Percentiles rank a stretch among this genome's conserved stretches.
phyloP scores from a whole-genome alignment of 2,797 vertebrate species.

The Pantherophis vulpinus region DNA sequence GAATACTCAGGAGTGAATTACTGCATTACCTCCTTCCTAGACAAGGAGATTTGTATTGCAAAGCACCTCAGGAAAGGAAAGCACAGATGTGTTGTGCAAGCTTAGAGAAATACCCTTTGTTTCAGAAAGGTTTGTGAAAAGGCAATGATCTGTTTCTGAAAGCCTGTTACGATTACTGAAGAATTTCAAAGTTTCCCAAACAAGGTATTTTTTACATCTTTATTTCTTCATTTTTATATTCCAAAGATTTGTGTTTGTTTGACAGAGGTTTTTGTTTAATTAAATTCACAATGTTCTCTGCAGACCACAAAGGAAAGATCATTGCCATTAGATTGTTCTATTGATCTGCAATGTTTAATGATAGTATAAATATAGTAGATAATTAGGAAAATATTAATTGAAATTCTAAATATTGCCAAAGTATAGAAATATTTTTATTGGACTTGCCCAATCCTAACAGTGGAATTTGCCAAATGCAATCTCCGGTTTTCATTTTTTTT shows the following conservation, averaged over 20 bases:
- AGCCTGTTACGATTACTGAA: not conserved
- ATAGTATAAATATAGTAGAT: not conserved
- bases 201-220: not conserved
- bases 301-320: not conserved
- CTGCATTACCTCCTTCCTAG: not conserved
- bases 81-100: not conserved
- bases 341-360: not conserved
- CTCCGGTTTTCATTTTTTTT: not conserved
- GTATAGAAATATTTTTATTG: not conserved
- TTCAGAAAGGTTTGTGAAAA: not conserved
- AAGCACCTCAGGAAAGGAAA: not conserved
- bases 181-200: not conserved
- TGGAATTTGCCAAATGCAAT: not conserved
- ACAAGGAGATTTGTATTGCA: not conserved
- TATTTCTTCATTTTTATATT: slow-evolving; percentile 5
- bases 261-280: not conserved
- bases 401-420: not conserved
- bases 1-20: not conserved
- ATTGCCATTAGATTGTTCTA: not conserved
- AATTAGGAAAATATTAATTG: not conserved
- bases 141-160: not conserved
- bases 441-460: not conserved
- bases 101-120: not conserved
- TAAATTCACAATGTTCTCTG: not conserved
- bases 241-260: not conserved